These are phyloP conservation scores for Cettia cetti DNA, from an alignment of 2,113 vertebrate genomes.

Conservation along the genomic window DNA sequence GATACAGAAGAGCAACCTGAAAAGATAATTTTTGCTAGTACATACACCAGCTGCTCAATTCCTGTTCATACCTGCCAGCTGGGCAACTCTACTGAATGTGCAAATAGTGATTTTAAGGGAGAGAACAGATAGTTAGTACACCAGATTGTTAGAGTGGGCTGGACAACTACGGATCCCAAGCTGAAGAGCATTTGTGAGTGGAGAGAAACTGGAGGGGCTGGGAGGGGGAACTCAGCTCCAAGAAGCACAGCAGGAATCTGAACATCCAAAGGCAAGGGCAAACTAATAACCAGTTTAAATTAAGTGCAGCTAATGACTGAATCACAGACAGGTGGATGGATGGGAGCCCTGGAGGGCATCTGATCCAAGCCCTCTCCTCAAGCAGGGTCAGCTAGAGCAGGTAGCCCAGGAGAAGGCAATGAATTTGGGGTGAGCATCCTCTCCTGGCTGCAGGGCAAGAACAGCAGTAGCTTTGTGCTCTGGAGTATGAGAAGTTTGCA, in stretches of 20 bases:
- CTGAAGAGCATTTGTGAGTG: neutral
- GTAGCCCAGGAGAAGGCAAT: neutral
- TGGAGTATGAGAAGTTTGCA: neutral
- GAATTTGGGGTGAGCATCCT: neutral
- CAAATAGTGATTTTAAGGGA: neutral
- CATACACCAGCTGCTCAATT: neutral
- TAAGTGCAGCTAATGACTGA: neutral
- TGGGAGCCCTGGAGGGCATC: neutral
- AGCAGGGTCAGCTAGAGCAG: neutral
- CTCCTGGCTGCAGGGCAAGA: neutral
- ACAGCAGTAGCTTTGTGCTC: neutral
- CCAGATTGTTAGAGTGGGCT: neutral
- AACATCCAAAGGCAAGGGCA: neutral
- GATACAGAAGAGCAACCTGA: neutral
- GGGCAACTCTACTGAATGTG: neutral
- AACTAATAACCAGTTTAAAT: neutral
- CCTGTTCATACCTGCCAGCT: neutral
- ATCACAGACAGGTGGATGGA: no score
- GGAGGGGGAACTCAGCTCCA: neutral
- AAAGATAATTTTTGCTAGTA: neutral
- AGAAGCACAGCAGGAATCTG: neutral
- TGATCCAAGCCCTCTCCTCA: neutral
- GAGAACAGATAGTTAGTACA: neutral
- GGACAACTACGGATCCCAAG: neutral
- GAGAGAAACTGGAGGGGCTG: fast-evolving